phyloP scores from a whole-genome alignment of 2,888 invertebrate species.

The Thelaira solivaga region DNA sequence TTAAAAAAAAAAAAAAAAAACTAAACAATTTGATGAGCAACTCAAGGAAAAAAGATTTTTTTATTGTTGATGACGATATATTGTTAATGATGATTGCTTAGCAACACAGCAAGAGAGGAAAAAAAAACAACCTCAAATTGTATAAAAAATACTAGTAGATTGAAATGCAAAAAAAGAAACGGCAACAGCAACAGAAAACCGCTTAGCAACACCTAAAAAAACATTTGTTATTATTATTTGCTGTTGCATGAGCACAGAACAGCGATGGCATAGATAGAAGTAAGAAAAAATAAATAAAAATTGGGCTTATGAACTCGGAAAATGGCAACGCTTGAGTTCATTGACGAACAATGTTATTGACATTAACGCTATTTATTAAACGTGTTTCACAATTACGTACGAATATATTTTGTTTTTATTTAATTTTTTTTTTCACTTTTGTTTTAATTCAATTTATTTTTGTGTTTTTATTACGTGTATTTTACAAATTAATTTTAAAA shows the following conservation, averaged over 20 bases:
- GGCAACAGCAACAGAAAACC: constrained; percentile 33
- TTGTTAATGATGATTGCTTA: constrained; percentile 46
- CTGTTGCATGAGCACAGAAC: constrained; percentile 29
- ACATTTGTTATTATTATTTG: constrained; percentile 25
- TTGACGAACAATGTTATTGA: constrained; percentile 59
- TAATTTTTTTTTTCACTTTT: background rate
- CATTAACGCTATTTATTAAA: constrained; percentile 54
- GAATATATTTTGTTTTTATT: no score
- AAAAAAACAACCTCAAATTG: constrained; percentile 29
- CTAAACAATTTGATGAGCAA: constrained; percentile 25
- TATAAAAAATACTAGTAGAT: constrained; percentile 21
- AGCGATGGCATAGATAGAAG: constrained; percentile 27
- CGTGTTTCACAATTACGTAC: constrained; percentile 54
- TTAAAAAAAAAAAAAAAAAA: no score
- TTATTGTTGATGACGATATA: constrained; percentile 24
- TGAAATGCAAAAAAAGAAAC: constrained; percentile 1
- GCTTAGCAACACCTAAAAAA: constrained; percentile 58
- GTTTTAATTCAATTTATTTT: background rate
- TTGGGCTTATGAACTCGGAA: constrained; percentile 58
- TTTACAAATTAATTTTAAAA: constrained; percentile 30
- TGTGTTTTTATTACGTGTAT: constrained; percentile 7
- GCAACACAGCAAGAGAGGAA: constrained; percentile 39
- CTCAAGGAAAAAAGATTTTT: constrained; percentile 2
- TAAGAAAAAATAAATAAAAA: constrained; percentile 31
- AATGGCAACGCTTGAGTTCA: constrained; percentile 56